A percentile compares a stretch with the other conserved stretches of the same genome.
These are phyloP conservation scores for Drosophila fungiperda DNA, from an alignment of 2,888 invertebrate species.

Conservation along the genomic window DNA sequence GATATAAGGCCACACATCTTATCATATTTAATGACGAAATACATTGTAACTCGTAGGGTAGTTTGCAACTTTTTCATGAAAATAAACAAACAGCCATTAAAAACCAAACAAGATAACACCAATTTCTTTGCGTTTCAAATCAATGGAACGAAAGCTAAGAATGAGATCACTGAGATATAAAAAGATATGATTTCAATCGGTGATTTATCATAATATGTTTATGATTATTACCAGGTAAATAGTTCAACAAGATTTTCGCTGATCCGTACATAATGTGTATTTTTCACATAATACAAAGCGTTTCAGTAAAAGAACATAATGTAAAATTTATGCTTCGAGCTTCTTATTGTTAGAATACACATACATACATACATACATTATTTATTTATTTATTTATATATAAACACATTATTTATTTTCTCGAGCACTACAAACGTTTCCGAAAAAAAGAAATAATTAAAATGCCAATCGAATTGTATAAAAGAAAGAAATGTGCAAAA, in stretches of 20 bases:
- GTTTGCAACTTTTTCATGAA: constrained; percentile 58
- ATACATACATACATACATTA: constrained; percentile 60
- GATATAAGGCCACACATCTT: constrained; percentile 50
- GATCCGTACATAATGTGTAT: constrained; percentile 68
- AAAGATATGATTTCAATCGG: background rate
- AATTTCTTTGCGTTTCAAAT: background rate
- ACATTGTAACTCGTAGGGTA: constrained; percentile 61
- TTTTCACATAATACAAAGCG: constrained; percentile 74
- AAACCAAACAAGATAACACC: constrained; percentile 4
- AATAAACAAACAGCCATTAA: constrained; percentile 64
- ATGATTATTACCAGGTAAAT: background rate
- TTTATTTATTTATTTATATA: constrained; percentile 61
- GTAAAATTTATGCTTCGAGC: constrained; percentile 73
- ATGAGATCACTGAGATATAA: background rate
- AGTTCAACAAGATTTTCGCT: constrained; percentile 24
- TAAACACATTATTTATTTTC: constrained; percentile 69
- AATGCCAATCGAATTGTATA: constrained; percentile 22
- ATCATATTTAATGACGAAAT: constrained; percentile 49
- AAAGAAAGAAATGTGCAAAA: constrained; percentile 17
- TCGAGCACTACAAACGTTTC: constrained; percentile 47
- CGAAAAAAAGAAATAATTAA: constrained; percentile 24
- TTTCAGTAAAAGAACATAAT: constrained; percentile 61
- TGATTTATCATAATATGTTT: background rate
- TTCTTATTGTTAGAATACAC: constrained; percentile 75
- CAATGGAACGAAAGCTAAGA: background rate